phyloP scores from a whole-genome alignment of 2,888 invertebrate genomes.

The Tipula lateralis region DNA sequence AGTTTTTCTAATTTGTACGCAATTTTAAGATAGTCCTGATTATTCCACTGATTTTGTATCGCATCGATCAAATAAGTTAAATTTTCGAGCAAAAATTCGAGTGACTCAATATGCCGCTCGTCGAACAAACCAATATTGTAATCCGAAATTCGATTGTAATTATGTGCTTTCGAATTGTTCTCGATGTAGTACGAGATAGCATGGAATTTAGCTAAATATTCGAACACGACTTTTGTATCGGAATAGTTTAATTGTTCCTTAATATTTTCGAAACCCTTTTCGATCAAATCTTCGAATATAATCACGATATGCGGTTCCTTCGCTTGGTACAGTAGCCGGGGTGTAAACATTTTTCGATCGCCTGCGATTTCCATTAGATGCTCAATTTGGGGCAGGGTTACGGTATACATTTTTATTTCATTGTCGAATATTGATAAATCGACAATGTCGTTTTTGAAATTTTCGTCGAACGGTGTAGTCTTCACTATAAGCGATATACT shows the following conservation, averaged over 20 bases:
- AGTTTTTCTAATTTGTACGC: constrained; percentile 30
- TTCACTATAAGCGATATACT: constrained; percentile 14
- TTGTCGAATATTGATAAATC: constrained; percentile 33
- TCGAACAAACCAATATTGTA: constrained; percentile 32
- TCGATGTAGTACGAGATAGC: constrained; percentile 50
- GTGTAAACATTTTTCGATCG: not conserved
- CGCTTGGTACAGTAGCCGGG: constrained; percentile 32
- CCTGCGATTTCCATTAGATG: constrained; percentile 31
- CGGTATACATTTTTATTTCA: constrained; percentile 36
- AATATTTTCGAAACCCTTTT: constrained; percentile 49
- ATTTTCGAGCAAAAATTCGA: constrained; percentile 32
- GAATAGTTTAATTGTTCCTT: constrained; percentile 50
- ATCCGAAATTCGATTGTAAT: not conserved
- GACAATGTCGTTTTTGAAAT: not conserved
- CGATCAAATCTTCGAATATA: constrained; percentile 51
- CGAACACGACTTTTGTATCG: constrained; percentile 45
- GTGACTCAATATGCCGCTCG: constrained; percentile 30
- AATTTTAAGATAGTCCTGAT: constrained; percentile 20
- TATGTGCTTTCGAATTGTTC: constrained; percentile 45
- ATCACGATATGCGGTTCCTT: constrained; percentile 34
- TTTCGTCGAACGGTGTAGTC: not conserved
- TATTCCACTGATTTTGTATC: constrained; percentile 26
- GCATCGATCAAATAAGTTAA: constrained; percentile 32
- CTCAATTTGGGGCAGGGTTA: constrained; percentile 34
- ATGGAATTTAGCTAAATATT: constrained; percentile 50